Evolutionary conservation across 2,797 vertebrate genomes (phyloP), one percentile per base, ranked within the genome.

Genomic region (Malurus leucopterus): DNA sequence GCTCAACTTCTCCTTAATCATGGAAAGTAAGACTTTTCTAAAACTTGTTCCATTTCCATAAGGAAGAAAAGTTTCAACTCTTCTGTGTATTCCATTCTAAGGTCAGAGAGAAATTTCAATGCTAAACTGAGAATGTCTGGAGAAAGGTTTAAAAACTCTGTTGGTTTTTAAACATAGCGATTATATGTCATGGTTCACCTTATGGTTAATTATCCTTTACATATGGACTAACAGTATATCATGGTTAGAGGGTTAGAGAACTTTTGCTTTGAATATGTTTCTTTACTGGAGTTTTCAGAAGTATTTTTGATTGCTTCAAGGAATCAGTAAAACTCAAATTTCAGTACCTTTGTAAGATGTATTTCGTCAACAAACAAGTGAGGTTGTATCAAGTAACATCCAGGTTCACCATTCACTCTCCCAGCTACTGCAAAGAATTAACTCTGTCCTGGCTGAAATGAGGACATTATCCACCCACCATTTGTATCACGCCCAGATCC

Each of bases 371-470:
- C 22, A 43, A 64, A 36, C 3, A 64, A 57, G 8, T 23, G 38
- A 44, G 13, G 27, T 44, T 65, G 18, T 44, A 9, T 23, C 22
- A n/a, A 73, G 18, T n/a, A 27, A n/a, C 16, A 51, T 58, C 19
- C 0, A 0, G 23, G 19, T 44, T 58, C 27, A 15, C 23, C 15
- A 11, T 3, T 4, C 9, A 10, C 5, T 32, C 10, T 50, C 19
- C 4, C 23, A 51, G 4, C 23, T 29, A 44, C 32, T 67, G 19
- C 38, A 59, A 67, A 83, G 43, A n/a, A 69, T 44, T 26, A 51
- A n/a, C n/a, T 58, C 23, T 4, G 3, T 34, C 46, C 58, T 59
- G 26, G 26, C 46, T 59, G 64, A 44, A 36, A n/a, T 21, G 36
- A 59, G n/a, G 38, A 36, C 21, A n/a, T 51, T 51, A 59, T 59